Percentiles rank a stretch among this genome's conserved stretches.
phyloP scores from a whole-genome alignment of 2,888 invertebrate genomes.

The Isoperla grammatica region DNA sequence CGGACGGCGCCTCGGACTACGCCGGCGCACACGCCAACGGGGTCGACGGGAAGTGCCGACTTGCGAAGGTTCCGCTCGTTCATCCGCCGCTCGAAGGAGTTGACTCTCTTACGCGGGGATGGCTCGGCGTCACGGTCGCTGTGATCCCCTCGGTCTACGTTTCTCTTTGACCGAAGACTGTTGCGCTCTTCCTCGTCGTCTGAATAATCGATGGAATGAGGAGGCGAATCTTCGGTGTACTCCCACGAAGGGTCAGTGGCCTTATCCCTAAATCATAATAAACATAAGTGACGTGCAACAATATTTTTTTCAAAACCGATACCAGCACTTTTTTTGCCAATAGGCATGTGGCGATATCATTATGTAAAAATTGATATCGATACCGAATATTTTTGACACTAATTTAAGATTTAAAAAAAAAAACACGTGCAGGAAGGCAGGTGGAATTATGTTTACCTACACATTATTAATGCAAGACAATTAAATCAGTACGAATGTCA shows the following conservation, averaged over 20 bases:
- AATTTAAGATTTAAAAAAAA: too few species aligned
- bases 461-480: too few species aligned
- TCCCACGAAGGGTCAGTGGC: constrained; percentile 89
- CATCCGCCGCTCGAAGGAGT: constrained; percentile 15
- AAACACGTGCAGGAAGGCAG: too few species aligned
- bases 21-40: background rate
- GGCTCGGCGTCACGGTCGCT: background rate
- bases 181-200: constrained; percentile 79
- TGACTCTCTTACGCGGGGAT: constrained; percentile 5
- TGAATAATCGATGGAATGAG: constrained; percentile 68
- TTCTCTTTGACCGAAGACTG: constrained; percentile 29
- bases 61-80: constrained; percentile 15
- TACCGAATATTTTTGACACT: too few species aligned
- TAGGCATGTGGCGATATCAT: background rate
- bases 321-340: background rate
- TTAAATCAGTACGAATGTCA: too few species aligned
- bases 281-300: too few species aligned
- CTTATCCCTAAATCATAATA: constrained; percentile 55
- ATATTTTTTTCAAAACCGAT: background rate
- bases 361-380: too few species aligned
- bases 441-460: too few species aligned
- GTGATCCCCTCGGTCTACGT: background rate
- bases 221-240: constrained; percentile 74
- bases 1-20: background rate
- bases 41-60: constrained; percentile 6